phyloP scores from a whole-genome alignment of 2,888 invertebrate genomes.

The Griposia aprilina region DNA sequence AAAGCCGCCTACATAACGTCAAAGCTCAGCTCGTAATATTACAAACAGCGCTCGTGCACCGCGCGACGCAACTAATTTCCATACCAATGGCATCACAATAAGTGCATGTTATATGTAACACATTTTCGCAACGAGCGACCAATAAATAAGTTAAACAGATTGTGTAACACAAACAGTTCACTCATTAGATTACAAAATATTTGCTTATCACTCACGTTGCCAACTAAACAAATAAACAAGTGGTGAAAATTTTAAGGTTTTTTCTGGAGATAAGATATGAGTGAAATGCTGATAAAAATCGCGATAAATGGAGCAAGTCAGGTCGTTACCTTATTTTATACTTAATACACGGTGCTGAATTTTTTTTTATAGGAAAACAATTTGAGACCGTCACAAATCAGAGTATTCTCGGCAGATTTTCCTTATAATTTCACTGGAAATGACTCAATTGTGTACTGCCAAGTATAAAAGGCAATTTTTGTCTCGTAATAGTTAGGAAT shows the following conservation, averaged over 20 bases:
- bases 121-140: constrained; percentile 75
- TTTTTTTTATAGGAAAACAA: constrained; percentile 33
- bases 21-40: constrained; percentile 28
- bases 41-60: constrained; percentile 33
- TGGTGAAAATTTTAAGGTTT: constrained; percentile 81
- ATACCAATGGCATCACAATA: constrained; percentile 78
- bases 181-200: constrained; percentile 83
- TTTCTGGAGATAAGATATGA: constrained; percentile 81
- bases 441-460: constrained; percentile 48
- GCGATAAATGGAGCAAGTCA: constrained; percentile 66
- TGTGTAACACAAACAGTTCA: constrained; percentile 76
- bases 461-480: constrained; percentile 65
- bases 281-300: constrained; percentile 83
- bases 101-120: constrained; percentile 69
- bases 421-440: constrained; percentile 54
- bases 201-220: constrained; percentile 79
- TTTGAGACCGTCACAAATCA: constrained; percentile 35
- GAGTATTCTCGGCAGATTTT: constrained; percentile 50
- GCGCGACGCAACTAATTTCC: constrained; percentile 74
- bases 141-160: constrained; percentile 73
- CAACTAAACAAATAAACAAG: constrained; percentile 83
- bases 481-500: constrained; percentile 77
- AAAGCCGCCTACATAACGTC: constrained; percentile 28
- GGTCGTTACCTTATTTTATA: constrained; percentile 56
- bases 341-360: constrained; percentile 26